These are phyloP conservation scores for Todus mexicanus DNA, from an alignment of 2,797 vertebrate species.

Conservation along the genomic window DNA sequence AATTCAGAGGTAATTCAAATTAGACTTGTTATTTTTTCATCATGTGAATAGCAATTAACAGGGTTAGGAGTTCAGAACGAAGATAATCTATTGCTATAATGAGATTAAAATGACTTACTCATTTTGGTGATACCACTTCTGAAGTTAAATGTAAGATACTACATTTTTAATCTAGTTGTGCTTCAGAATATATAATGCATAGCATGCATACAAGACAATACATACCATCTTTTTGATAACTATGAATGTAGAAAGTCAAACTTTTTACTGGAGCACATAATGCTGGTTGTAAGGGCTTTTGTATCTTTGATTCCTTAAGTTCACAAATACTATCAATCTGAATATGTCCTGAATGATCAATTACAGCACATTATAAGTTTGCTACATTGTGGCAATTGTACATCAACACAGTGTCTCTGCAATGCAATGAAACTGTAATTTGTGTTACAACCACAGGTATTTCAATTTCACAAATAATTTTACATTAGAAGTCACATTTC, in stretches of 20 bases:
- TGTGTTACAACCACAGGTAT: not conserved
- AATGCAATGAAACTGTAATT: not conserved
- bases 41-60: not conserved
- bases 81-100: not conserved
- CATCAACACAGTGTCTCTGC: not conserved
- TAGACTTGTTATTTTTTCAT: not conserved
- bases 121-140: not conserved
- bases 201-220: not conserved
- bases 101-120: not conserved
- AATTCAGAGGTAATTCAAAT: not conserved
- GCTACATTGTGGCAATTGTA: not conserved
- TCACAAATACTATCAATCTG: not conserved
- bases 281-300: not conserved
- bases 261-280: not conserved
- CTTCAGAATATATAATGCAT: not conserved
- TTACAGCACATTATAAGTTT: not conserved
- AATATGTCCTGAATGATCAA: not conserved
- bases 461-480: not conserved
- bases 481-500: not conserved
- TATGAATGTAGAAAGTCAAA: not conserved
- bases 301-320: not conserved
- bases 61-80: not conserved
- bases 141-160: not conserved
- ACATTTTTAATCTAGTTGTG: not conserved
- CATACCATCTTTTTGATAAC: not conserved